phyloP scores from a whole-genome alignment of 2,797 vertebrate species.

The Bovichtus variegatus region DNA sequence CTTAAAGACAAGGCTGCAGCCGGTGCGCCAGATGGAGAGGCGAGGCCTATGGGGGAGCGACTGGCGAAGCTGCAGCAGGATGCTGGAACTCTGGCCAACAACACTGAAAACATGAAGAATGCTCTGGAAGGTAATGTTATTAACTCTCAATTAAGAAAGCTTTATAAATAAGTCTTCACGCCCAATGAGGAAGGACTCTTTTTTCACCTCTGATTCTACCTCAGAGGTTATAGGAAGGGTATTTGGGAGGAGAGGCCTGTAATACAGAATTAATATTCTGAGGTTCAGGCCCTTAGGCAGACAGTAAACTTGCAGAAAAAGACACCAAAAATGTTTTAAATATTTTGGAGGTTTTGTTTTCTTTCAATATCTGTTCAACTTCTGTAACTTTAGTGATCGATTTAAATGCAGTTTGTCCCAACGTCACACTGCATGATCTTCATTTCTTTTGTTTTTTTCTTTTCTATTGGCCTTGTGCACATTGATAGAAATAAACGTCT shows the following conservation, averaged over 20 bases:
- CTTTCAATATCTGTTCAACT: background rate
- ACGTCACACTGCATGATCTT: background rate
- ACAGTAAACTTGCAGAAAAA: background rate
- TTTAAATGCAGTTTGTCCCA: background rate
- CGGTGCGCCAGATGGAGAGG: slow-evolving; percentile 10
- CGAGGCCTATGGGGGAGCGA: slow-evolving; percentile 39
- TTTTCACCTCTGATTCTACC: background rate
- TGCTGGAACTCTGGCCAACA: slow-evolving; percentile 83
- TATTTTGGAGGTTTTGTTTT: background rate
- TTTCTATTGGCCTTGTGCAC: background rate
- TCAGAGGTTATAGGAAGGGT: background rate
- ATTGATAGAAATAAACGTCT: background rate
- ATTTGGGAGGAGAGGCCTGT: background rate
- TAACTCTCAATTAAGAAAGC: background rate
- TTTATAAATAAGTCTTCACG: background rate
- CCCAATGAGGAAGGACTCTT: background rate
- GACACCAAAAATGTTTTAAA: background rate
- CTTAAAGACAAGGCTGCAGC: slow-evolving; percentile 70
- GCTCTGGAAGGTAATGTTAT: slow-evolving; percentile 85
- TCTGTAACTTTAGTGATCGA: background rate
- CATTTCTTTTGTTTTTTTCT: background rate
- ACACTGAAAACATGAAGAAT: slow-evolving; percentile 83
- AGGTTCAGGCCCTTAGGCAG: background rate
- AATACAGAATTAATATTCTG: background rate
- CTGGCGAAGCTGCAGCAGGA: slow-evolving; percentile 79